These are phyloP conservation scores for Lagenorhynchus albirostris DNA, from an alignment of 2,113 vertebrate genomes.

Conservation along the genomic window DNA sequence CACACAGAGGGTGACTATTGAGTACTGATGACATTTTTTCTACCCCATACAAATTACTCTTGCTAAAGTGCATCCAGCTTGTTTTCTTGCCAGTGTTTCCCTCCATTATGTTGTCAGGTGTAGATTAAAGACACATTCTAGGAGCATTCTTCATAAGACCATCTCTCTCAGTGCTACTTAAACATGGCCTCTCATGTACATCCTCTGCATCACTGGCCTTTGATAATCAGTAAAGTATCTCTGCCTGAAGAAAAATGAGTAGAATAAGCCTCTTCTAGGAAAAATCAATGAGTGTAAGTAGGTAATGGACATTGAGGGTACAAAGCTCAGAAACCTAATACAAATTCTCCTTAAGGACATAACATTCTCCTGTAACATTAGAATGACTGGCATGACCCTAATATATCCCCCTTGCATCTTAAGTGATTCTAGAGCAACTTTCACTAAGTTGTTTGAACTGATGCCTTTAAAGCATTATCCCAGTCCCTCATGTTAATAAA, in stretches of 20 bases:
- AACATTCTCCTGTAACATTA: neutral
- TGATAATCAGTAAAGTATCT: neutral
- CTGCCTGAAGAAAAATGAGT: constrained; percentile 34
- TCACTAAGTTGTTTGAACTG: neutral
- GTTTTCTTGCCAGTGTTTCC: neutral
- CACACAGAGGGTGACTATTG: constrained; percentile 70
- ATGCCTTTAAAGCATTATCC: neutral
- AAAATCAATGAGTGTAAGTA: neutral
- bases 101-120: constrained; percentile 16
- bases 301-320: neutral
- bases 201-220: neutral
- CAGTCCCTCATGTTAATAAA: neutral
- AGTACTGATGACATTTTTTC: constrained; percentile 53
- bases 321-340: constrained; percentile 19
- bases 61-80: constrained; percentile 49
- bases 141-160: neutral
- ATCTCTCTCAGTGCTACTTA: constrained; percentile 4
- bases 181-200: neutral
- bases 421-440: neutral
- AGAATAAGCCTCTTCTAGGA: constrained; percentile 32
- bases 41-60: constrained; percentile 43
- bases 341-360: neutral
- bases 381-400: neutral
- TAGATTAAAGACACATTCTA: constrained; percentile 10
- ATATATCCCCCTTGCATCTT: neutral